Percentiles rank a stretch among this genome's conserved stretches.
Conservation (phyloP, 92 coral and sea anemone genomes). For the Porites rus region DNA sequence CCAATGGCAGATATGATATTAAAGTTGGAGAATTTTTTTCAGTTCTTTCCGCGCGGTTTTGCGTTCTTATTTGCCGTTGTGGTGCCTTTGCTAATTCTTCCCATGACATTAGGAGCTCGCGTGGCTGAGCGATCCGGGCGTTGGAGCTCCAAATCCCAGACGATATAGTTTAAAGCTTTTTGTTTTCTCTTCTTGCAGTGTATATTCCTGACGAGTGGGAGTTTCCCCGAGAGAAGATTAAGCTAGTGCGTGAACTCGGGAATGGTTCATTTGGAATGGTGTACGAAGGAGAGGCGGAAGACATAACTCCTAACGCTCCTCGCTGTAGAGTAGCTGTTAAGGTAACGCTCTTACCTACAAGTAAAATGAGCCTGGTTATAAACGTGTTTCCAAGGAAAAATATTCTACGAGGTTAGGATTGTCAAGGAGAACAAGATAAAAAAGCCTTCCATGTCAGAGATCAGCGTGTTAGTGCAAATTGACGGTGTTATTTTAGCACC, state of each 20-base stretch:
- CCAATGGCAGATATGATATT: too few species aligned
- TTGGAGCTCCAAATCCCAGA: background rate
- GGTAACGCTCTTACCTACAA: constrained; percentile 49
- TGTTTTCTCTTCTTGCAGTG: constrained; percentile 54
- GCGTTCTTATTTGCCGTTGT: too few species aligned
- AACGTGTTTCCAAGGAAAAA: background rate
- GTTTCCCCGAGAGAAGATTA: constrained; percentile 90
- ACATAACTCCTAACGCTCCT: constrained; percentile 76
- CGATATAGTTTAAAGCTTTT: too few species aligned
- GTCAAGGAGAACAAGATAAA: too few species aligned
- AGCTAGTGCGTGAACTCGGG: constrained; percentile 90
- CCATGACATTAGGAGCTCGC: too few species aligned
- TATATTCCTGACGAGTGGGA: constrained; percentile 99
- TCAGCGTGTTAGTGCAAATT: too few species aligned
- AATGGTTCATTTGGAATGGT: constrained; percentile 99
- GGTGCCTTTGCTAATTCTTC: too few species aligned
- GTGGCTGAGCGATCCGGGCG: background rate
- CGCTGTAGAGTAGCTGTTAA: constrained; percentile 93
- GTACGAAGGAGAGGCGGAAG: constrained; percentile 94
- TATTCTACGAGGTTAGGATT: too few species aligned
- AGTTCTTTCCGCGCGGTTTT: too few species aligned
- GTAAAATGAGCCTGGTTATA: background rate
- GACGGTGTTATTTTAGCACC: too few species aligned
- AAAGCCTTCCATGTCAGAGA: too few species aligned
- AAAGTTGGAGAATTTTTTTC: too few species aligned